Evolutionary conservation across 1,140 invertebrate species (phyloP).

Genomic region (Leptonema lineaticorne): DNA sequence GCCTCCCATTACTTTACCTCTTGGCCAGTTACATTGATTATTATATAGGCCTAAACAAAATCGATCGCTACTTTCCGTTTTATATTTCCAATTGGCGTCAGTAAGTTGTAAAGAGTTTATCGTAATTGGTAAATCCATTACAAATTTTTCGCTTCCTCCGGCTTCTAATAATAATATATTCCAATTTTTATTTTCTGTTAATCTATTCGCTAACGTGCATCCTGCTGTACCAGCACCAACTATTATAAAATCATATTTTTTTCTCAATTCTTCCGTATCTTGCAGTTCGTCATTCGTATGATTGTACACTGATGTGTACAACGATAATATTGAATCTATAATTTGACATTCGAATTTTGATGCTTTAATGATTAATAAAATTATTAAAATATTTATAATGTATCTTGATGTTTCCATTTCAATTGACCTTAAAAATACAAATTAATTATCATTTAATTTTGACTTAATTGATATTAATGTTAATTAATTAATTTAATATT

Average conservation of each 20-base stretch:
- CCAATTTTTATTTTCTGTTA: conserved; percentile 77
- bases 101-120: conserved; percentile 53
- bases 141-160: conserved; percentile 62
- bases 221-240: conserved; percentile 86
- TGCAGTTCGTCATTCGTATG: conserved; percentile 56
- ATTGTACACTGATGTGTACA: too few relatives aligned
- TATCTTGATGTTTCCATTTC: too few relatives aligned
- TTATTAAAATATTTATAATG: too few relatives aligned
- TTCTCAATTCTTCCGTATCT: conserved; percentile 57
- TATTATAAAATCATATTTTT: conserved; percentile 79
- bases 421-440: too few relatives aligned
- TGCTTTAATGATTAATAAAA: too few relatives aligned
- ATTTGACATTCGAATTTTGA: too few relatives aligned
- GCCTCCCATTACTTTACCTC: conserved; percentile 81
- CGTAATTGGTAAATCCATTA: conserved; percentile 62
- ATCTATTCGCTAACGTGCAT: conserved; percentile 77
- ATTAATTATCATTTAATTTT: too few relatives aligned
- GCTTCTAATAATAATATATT: conserved; percentile 85
- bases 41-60: conserved; percentile 58
- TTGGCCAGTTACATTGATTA: conserved; percentile 80
- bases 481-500: too few relatives aligned
- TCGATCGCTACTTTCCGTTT: conserved; percentile 57
- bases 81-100: conserved; percentile 65
- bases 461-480: too few relatives aligned
- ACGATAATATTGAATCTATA: too few relatives aligned